Base-by-base conservation (phyloP, 2,888 invertebrate species). In the Cephus rjabovi region DNA sequence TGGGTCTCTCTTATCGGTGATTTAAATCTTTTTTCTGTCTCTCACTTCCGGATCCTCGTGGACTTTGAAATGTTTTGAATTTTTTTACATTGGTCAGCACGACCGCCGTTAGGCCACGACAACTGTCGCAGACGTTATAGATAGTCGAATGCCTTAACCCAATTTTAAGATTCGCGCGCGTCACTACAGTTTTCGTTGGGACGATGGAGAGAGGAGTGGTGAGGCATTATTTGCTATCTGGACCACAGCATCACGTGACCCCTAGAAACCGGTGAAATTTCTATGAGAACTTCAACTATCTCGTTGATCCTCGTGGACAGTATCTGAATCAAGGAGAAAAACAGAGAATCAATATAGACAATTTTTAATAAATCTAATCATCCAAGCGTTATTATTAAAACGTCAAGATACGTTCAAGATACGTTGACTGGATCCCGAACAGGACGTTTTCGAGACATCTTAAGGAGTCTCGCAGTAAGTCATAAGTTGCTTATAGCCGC, bases 91-190 rank as follows among this genome's bases (percentile, higher is more conserved):
- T 6, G 23, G 2, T 56, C 56, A 23, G 23, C 23, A 56, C 56
- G 23, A 23, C 15, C 23, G 56, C 56, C 56, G 56, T 56, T 56
- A 56, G 56, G 56, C 56, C 9, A 56, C 23, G 9, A 56, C 23
- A 6, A 23, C 23, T 1, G 23, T 56, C 56, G 56, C 56, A 56
- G 56, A 56, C 56, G 23, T 56, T 56, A 23, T 56, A 56, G 56
- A 56, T 23, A 56, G 15, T 23, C 56, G 56, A 56, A 56, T 56
- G 56, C 80, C 80, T 83, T 82, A 82, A 80, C 83, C 80, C 69
- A 79, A 82, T 83, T 83, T 78, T 74, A 76, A 80, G 73, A 77
- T 78, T 79, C 76, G 68, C 35, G 56, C 3, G 69, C 75, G 79
- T 73, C 73, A 75, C 71, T 35, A 56, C 70, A 56, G 15, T 23